phyloP scores from a whole-genome alignment of 1,140 invertebrate genomes.

The Leptopilina clavipes region DNA sequence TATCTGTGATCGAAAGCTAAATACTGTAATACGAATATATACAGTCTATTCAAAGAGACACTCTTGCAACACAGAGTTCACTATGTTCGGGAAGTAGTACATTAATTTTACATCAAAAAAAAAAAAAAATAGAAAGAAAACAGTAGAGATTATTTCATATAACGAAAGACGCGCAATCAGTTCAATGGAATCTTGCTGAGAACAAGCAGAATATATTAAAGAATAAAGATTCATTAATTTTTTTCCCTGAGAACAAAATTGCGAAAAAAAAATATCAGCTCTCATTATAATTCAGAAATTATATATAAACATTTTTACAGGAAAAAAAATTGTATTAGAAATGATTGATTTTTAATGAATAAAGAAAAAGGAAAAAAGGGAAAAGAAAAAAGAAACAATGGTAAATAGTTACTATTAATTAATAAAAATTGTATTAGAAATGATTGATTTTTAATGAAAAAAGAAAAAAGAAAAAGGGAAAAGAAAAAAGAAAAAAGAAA shows the following conservation, averaged over 20 bases:
- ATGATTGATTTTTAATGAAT: too few species aligned
- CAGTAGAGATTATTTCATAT: neutral
- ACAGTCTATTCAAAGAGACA: slow-evolving; percentile 14
- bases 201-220: neutral
- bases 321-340: too few species aligned
- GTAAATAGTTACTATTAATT: too few species aligned
- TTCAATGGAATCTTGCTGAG: slow-evolving; percentile 2
- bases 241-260: neutral
- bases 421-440: too few species aligned
- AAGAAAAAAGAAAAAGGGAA: too few species aligned
- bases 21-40: slow-evolving; percentile 39
- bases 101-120: slow-evolving; percentile 39
- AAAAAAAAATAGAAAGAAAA: neutral
- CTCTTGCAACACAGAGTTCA: slow-evolving; percentile 39
- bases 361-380: too few species aligned
- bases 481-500: too few species aligned
- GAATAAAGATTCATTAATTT: neutral
- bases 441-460: too few species aligned
- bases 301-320: too few species aligned
- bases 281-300: too few species aligned
- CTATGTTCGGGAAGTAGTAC: slow-evolving; percentile 42
- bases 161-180: slow-evolving; percentile 13
- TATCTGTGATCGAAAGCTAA: slow-evolving; percentile 40
- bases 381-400: too few species aligned
- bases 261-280: too few species aligned